Percentiles rank a stretch among this genome's conserved stretches.
These are phyloP conservation scores for Ginglymostoma cirratum DNA, from an alignment of 2,113 vertebrate species.

Conservation along the genomic window DNA sequence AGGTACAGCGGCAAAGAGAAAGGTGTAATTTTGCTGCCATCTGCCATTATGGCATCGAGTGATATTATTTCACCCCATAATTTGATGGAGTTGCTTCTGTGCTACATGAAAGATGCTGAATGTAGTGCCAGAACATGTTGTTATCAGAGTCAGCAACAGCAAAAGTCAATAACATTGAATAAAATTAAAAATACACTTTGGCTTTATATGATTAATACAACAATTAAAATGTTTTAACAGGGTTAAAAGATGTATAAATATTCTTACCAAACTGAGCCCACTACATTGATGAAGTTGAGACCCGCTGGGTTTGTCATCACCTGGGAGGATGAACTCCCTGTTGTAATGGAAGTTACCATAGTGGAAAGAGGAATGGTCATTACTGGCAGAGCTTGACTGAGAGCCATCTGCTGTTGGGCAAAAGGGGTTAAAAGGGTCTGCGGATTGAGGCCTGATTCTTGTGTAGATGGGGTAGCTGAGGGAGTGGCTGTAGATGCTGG, in stretches of 20 bases:
- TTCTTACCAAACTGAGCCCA: slow-evolving; percentile 89
- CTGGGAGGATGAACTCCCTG: slow-evolving; percentile 81
- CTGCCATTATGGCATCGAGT: background rate
- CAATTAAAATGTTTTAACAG: slow-evolving; percentile 37
- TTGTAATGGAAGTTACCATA: slow-evolving; percentile 84
- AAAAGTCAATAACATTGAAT: background rate
- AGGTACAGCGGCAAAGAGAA: background rate
- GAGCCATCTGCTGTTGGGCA: slow-evolving; percentile 87
- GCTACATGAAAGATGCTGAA: background rate
- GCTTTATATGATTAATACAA: slow-evolving; percentile 51
- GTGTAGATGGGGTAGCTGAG: slow-evolving; percentile 69
- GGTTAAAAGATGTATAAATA: slow-evolving; percentile 14
- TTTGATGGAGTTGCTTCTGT: too few relatives aligned
- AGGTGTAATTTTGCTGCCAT: too few relatives aligned
- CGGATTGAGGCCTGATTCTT: slow-evolving; percentile 71
- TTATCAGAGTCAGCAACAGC: background rate
- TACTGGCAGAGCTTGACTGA: slow-evolving; percentile 84
- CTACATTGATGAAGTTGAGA: slow-evolving; percentile 94
- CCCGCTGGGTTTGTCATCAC: slow-evolving; percentile 85
- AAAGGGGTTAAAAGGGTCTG: slow-evolving; percentile 79
- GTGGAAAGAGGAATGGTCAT: slow-evolving; percentile 94
- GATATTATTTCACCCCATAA: background rate
- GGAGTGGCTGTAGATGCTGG: slow-evolving; percentile 72
- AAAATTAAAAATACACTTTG: background rate
- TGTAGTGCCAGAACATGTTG: background rate